These are phyloP conservation scores for Lutjanus campechanus DNA, from an alignment of 2,797 vertebrate species.

Conservation along the genomic window DNA sequence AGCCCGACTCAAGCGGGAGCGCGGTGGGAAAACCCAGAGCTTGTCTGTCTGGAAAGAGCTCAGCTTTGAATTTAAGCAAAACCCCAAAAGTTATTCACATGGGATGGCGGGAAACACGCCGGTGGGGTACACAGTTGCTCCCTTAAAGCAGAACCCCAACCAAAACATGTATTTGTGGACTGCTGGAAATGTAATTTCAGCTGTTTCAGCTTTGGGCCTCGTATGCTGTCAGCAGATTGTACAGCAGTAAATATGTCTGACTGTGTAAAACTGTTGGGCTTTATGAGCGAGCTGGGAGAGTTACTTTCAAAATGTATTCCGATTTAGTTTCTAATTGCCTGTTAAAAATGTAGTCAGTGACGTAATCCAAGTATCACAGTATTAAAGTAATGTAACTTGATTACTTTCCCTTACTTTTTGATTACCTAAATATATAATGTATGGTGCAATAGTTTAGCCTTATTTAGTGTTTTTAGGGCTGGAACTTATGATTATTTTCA, in stretches of 20 bases:
- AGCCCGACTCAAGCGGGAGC: neutral
- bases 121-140: slow-evolving; percentile 12
- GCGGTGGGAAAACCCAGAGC: slow-evolving; percentile 28
- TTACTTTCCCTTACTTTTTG: no score
- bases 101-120: slow-evolving; percentile 6
- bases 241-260: slow-evolving; percentile 7
- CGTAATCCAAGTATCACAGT: no score
- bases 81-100: neutral
- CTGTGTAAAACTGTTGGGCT: neutral
- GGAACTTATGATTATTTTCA: no score
- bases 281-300: neutral
- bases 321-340: no score
- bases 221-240: slow-evolving; percentile 24
- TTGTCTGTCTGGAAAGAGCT: slow-evolving; percentile 36
- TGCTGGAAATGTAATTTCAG: slow-evolving; percentile 5
- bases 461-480: no score
- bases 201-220: neutral
- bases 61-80: slow-evolving; percentile 35
- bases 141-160: slow-evolving; percentile 19
- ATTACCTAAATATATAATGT: no score
- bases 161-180: slow-evolving; percentile 32
- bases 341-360: no score
- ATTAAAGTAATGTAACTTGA: no score
- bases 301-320: no score
- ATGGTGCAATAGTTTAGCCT: no score